These are phyloP conservation scores for Palythoa caribaeorum DNA, from an alignment of 92 coral and sea anemone genomes.

Conservation along the genomic window DNA sequence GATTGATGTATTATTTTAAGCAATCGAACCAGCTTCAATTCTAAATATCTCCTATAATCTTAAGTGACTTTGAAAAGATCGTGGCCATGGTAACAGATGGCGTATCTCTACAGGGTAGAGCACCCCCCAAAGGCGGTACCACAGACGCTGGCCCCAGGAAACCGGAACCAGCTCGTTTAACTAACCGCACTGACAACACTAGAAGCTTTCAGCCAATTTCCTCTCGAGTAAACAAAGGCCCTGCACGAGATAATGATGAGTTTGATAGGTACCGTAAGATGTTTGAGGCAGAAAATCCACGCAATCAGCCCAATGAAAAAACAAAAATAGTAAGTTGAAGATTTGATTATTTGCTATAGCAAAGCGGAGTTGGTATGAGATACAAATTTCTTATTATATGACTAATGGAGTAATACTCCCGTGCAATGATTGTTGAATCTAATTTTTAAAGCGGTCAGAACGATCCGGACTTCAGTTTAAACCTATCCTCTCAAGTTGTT, in stretches of 20 bases:
- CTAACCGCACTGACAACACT: not conserved
- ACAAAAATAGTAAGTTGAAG: conserved; percentile 17
- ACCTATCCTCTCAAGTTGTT: too few relatives aligned
- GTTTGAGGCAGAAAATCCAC: conserved; percentile 34
- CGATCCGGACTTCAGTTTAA: too few relatives aligned
- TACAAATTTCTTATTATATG: not conserved
- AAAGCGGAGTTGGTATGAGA: not conserved
- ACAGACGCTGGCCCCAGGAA: not conserved
- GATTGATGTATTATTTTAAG: too few relatives aligned
- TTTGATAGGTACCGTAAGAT: conserved; percentile 39
- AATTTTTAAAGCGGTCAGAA: too few relatives aligned
- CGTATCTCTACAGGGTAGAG: conserved; percentile 11
- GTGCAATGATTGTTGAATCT: too few relatives aligned
- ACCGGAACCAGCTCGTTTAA: conserved; percentile 29
- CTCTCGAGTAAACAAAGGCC: not conserved
- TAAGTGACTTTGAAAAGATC: not conserved
- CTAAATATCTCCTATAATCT: not conserved
- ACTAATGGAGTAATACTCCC: too few relatives aligned
- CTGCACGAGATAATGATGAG: conserved; percentile 11
- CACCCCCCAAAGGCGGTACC: not conserved
- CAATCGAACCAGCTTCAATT: not conserved
- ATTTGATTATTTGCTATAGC: not conserved
- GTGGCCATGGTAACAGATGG: not conserved
- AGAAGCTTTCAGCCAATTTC: conserved; percentile 21
- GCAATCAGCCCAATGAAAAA: not conserved